Evolutionary conservation across 30 jellyfish, hydroid and myxozoan species (phyloP).

Genomic region (Rhopilema esculentum): DNA sequence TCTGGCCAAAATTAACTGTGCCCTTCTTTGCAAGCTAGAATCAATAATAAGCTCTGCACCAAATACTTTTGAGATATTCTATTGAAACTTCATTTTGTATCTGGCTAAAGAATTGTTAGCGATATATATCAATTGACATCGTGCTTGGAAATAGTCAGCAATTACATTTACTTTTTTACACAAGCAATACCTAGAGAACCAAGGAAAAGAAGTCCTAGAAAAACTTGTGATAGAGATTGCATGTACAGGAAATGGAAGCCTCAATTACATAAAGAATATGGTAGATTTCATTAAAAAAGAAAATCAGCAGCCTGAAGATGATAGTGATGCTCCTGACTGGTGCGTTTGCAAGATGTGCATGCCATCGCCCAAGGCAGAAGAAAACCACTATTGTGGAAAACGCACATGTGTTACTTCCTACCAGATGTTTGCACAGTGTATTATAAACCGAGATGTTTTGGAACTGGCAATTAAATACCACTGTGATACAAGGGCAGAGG

Average conservation of each 20-base stretch:
- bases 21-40: no score
- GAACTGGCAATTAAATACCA: conserved; percentile 25
- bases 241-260: conserved; percentile 3
- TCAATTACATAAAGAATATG: conserved; percentile 4
- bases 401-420: conserved; percentile 25
- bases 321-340: conserved; percentile 1
- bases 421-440: no score
- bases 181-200: conserved; percentile 2
- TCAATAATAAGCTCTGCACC: no score
- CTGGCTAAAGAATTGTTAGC: background rate
- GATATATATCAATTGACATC: background rate
- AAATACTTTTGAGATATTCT: no score
- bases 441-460: background rate
- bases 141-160: background rate
- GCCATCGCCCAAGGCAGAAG: no score
- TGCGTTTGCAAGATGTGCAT: conserved; percentile 6
- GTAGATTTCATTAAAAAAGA: conserved; percentile 1
- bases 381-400: no score
- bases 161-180: background rate
- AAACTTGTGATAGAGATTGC: conserved; percentile 14
- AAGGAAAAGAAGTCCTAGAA: conserved; percentile 1
- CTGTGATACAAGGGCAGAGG: conserved; percentile 35
- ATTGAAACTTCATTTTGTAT: no score
- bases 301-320: conserved; percentile 13
- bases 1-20: no score